Evolutionary conservation across 1,140 invertebrate genomes (phyloP), one percentile per base, ranked within the genome.

Genomic region (Chrysomallon squamiferum): DNA sequence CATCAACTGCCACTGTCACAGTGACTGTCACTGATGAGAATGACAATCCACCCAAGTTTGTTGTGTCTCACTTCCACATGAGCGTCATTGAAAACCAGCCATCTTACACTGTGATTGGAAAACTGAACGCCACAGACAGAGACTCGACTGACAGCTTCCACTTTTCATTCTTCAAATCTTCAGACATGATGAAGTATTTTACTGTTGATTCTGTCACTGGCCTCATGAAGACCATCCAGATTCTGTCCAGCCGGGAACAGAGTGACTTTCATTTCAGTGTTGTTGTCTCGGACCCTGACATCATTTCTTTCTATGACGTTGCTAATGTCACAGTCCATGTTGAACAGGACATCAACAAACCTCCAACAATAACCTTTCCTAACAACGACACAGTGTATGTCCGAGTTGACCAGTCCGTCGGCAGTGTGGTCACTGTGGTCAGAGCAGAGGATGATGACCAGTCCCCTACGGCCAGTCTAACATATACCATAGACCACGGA

Each of bases 241-340:
- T 89, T 75, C 86, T 98, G 56, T 95, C 97, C 84, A 88, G 94
- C 66, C 95, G 97, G 88, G 50, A 22, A 27, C 90, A 90, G 52
- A 89, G 91, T 11, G 81, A 89, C 35, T 97, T 95, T 84, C 90
- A 91, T 79, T 91, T 98, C 65, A 87, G 90, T 63, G 91, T 98
- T 0, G 88, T 95, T 18, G 96, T 95, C 0, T 92, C 90, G 82
- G 96, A 98, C 87, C 93, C 95, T 87, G 95, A 95, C n/a, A 90
- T 89, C 69, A 94, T 95, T 15, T 90, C 91, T 0, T 92, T 95
- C 77, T 93, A 92, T 7, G 93, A 94, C 6, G 93, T 93, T 0
- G 93, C 94, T 3, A 93, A 92, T 0, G 91, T 98, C 29, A 88
- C 89, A 67, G 84, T 98, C 2, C 89, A 87, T 58, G 88, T 98